Evolutionary conservation across 1,140 invertebrate genomes (phyloP).

Genomic region (Sipha flava): DNA sequence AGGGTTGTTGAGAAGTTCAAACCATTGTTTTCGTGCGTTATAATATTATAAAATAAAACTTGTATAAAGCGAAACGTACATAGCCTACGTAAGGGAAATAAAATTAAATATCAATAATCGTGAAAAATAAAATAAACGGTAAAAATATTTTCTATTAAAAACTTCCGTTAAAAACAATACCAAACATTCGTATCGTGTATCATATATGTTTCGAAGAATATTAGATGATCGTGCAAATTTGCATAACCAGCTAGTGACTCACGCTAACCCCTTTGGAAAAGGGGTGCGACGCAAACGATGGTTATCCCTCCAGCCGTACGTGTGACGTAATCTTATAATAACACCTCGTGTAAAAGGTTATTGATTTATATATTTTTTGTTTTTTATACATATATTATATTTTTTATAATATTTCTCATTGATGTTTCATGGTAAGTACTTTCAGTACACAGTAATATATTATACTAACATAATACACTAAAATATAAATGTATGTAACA

Average conservation of each 20-base stretch:
- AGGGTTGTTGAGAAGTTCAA: no score
- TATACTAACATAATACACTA: no score
- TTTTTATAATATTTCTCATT: no score
- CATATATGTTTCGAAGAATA: neutral
- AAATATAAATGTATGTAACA: neutral
- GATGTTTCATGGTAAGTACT: no score
- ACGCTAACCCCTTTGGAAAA: neutral
- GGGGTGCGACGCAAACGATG: neutral
- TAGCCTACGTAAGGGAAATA: neutral
- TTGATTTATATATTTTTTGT: neutral
- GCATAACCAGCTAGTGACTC: conserved; percentile 11
- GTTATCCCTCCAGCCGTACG: neutral
- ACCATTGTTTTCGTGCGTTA: no score
- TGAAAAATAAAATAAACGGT: neutral
- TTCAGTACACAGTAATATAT: no score
- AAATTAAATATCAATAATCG: neutral
- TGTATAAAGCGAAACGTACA: no score
- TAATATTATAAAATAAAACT: no score
- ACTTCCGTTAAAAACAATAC: no score
- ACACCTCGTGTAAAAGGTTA: neutral
- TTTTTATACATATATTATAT: no score
- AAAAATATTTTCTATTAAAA: no score
- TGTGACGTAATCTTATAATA: neutral
- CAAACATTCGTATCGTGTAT: no score
- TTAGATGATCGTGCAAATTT: neutral